Evolutionary conservation across 1,140 invertebrate genomes (phyloP), one percentile per base, ranked within the genome.

Genomic region (Caenorhabditis inopinata): DNA sequence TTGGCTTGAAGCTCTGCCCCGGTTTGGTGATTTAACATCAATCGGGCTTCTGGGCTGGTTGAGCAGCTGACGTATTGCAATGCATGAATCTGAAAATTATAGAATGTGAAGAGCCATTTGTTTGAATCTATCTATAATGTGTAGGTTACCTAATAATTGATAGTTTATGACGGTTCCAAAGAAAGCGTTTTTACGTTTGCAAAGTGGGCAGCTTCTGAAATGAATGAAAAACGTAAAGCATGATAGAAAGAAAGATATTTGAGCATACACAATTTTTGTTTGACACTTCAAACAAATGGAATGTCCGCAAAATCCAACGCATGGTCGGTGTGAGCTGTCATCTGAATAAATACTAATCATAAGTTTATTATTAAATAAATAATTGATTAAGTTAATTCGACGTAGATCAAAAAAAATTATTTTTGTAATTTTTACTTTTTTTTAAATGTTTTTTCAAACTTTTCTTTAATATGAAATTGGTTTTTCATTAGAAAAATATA

Each of bases 261-360:
- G 12, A 51, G 21, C 29, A 29, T 38, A 68, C 58, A 68, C 58
- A 38, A 68, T 35, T 14, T 68, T 68, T 21, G 58, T 38, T 42
- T 68, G 58, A 18, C 58, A 68, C 32, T 68, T 68, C 58, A 68
- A 68, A 3, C 58, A 68, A 38, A 68, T 68, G 0, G 58, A 68
- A 16, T 68, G 58, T 0, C 58, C 58, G 23, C 58, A 68, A 11
- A 68, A 68, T 68, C 58, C 58, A 7, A 68, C 58, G 38, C 58
- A 68, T 7, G 58, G 58, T 0, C 58, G 29, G 21, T 68, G 58
- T 6, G 58, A 68, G n/a, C 38, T 68, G n/a, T 68, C 58, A 42
- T 68, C 58, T 68, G n/a, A 68, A 68, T n/a, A n/a, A n/a, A n/a
- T n/a, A n/a, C n/a, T n/a, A n/a, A n/a, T n/a, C n/a, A n/a, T n/a